Evolutionary conservation across 2,113 vertebrate genomes (phyloP).

Genomic region (Pagrus major): DNA sequence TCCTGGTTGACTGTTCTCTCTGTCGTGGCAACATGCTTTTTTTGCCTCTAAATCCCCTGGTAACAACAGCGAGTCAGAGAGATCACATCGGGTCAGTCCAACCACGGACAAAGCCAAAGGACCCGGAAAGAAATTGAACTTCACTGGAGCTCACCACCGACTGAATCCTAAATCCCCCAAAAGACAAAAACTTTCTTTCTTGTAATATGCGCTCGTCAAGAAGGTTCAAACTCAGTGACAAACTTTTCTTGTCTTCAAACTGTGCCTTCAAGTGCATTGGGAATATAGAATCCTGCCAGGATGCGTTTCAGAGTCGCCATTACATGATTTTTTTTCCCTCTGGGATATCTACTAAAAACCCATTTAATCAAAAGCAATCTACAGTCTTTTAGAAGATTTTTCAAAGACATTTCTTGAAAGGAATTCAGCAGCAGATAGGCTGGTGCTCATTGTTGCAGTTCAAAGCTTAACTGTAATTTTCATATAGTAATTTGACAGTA

Average conservation of each 20-base stretch:
- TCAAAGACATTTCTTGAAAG: slow-evolving; percentile 60
- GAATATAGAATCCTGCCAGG: slow-evolving; percentile 18
- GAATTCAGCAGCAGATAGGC: slow-evolving; percentile 38
- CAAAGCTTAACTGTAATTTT: slow-evolving; percentile 60
- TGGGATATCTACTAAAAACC: slow-evolving; percentile 48
- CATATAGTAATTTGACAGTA: slow-evolving; percentile 46
- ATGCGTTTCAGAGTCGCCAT: slow-evolving; percentile 1
- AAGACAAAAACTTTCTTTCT: slow-evolving; percentile 1
- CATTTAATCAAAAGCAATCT: slow-evolving; percentile 65
- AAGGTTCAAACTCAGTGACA: slow-evolving; percentile 17
- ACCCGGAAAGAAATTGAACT: slow-evolving; percentile 53
- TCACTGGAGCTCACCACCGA: slow-evolving; percentile 25
- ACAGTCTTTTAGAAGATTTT: slow-evolving; percentile 63
- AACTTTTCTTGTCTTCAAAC: slow-evolving; percentile 36
- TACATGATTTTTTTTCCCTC: slow-evolving; percentile 18
- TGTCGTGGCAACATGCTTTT: background rate
- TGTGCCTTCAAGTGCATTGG: slow-evolving; percentile 21
- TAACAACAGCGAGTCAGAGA: background rate
- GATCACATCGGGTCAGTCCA: slow-evolving; percentile 35
- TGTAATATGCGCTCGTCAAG: background rate
- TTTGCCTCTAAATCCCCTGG: background rate
- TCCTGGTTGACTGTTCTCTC: slow-evolving; percentile 10
- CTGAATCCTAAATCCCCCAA: slow-evolving; percentile 8
- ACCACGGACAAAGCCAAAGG: slow-evolving; percentile 33
- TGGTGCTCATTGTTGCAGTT: slow-evolving; percentile 55